Percentiles rank a stretch among this genome's conserved stretches.
Evolutionary conservation across 2,797 vertebrate genomes (phyloP).

Genomic region (Halcyon smyrnensis): DNA sequence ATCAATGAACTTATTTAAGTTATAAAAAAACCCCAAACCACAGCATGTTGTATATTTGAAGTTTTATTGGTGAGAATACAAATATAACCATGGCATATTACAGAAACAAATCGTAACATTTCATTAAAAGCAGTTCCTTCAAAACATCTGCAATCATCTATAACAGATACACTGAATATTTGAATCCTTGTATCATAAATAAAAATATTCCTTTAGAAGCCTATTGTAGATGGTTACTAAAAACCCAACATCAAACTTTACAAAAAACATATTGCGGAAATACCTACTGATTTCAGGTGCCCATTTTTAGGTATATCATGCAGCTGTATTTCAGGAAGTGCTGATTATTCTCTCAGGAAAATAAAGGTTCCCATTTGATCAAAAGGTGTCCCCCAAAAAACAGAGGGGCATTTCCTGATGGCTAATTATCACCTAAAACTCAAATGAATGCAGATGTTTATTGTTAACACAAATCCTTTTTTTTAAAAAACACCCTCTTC

Average conservation of each 20-base stretch:
- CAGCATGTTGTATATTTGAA: not conserved
- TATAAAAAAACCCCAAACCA: slow-evolving; percentile 1
- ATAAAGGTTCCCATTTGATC: not conserved
- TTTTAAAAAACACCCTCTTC: not conserved
- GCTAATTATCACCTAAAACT: not conserved
- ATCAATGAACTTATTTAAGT: not conserved
- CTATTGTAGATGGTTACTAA: not conserved
- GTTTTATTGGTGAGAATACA: slow-evolving; percentile 68
- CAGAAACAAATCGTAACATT: slow-evolving; percentile 39
- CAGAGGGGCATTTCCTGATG: not conserved
- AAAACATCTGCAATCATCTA: slow-evolving; percentile 67
- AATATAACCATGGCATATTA: slow-evolving; percentile 24
- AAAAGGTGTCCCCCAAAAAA: not conserved
- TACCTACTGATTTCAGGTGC: not conserved
- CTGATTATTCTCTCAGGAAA: not conserved
- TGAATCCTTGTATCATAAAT: not conserved
- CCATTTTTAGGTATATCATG: not conserved
- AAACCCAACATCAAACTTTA: not conserved
- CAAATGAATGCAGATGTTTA: slow-evolving; percentile 45
- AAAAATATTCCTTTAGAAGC: not conserved
- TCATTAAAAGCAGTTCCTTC: slow-evolving; percentile 43
- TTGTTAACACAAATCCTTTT: not conserved
- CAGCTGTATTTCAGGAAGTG: not conserved
- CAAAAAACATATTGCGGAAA: slow-evolving; percentile 11
- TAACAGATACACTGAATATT: slow-evolving; percentile 22